These are phyloP conservation scores for Ostrea denselamellosa DNA, from an alignment of 1,140 invertebrate genomes.

Conservation along the genomic window DNA sequence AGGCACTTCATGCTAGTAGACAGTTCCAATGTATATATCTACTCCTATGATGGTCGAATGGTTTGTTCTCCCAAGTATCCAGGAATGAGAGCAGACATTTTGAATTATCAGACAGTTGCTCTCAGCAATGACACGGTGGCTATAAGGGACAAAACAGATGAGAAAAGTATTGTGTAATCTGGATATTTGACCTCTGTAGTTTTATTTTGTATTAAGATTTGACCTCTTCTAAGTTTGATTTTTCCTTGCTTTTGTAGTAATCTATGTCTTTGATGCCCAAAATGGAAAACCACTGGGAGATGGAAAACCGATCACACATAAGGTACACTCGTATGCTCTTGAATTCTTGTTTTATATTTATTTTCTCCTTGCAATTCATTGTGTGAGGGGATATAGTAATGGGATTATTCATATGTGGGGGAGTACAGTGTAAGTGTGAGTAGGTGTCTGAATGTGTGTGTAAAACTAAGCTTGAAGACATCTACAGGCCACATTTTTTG, in stretches of 20 bases:
- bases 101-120: constrained; percentile 84
- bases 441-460: background rate
- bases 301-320: constrained; percentile 82
- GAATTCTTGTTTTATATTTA: background rate
- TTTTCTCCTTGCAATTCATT: background rate
- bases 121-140: constrained; percentile 91
- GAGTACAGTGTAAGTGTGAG: background rate
- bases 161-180: constrained; percentile 83
- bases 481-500: background rate
- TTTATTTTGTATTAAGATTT: background rate
- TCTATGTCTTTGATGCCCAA: constrained; percentile 91
- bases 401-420: background rate
- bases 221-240: background rate
- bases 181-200: background rate
- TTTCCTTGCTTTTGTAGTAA: constrained; percentile 82
- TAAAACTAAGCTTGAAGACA: background rate
- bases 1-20: constrained; percentile 93
- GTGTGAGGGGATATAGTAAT: background rate
- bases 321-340: constrained; percentile 67
- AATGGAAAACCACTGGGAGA: constrained; percentile 86
- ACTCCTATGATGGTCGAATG: constrained; percentile 92
- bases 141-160: constrained; percentile 89
- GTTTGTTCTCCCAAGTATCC: constrained; percentile 89
- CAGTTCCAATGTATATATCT: constrained; percentile 86
- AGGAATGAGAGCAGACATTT: constrained; percentile 84